phyloP scores from a whole-genome alignment of 2,113 vertebrate genomes.

The Hyaena hyaena region DNA sequence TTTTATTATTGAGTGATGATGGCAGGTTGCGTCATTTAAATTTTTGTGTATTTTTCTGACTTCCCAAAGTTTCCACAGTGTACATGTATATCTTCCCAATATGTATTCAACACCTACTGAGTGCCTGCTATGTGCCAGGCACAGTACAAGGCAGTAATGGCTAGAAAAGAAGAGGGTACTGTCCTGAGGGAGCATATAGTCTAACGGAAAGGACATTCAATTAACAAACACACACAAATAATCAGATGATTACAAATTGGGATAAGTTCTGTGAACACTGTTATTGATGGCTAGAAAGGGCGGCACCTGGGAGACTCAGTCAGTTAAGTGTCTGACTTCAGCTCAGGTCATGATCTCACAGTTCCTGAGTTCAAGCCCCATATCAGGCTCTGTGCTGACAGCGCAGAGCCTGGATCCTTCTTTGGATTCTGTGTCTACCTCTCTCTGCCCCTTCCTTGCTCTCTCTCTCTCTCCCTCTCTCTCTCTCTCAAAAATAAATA shows the following conservation, averaged over 20 bases:
- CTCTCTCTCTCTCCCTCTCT: no score
- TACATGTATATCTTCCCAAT: not conserved
- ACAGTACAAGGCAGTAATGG: not conserved
- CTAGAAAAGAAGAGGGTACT: not conserved
- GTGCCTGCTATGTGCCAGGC: not conserved
- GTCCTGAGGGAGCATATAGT: rapidly evolving
- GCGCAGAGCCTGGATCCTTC: no score
- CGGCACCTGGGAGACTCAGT: no score
- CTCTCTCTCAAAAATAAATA: no score
- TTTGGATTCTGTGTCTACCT: no score
- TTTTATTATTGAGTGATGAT: not conserved
- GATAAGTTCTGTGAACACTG: not conserved
- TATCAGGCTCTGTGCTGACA: no score
- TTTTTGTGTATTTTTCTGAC: not conserved
- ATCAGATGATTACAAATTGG: not conserved
- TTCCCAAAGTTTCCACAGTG: not conserved
- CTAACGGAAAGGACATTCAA: not conserved
- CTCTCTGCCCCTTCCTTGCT: no score
- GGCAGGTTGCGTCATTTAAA: not conserved
- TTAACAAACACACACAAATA: not conserved
- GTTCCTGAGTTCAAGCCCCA: no score
- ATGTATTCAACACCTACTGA: not conserved
- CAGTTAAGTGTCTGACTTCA: no score
- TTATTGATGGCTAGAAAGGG: not conserved
- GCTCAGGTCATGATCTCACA: no score